These are phyloP conservation scores for Xiphophorus maculatus DNA, from an alignment of 2,113 vertebrate species.

Conservation along the genomic window DNA sequence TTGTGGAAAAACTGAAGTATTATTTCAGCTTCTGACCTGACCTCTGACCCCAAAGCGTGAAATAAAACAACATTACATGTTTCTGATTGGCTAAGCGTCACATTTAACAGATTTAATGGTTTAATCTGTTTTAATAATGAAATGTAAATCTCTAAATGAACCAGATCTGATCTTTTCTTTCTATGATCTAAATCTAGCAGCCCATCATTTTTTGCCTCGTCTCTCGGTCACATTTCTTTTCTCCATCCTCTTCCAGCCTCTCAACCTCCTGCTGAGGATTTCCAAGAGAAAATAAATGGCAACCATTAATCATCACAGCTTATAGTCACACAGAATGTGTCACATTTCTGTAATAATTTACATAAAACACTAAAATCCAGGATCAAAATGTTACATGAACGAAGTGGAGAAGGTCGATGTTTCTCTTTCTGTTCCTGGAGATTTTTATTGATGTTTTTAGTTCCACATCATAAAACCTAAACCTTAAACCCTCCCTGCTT, in stretches of 20 bases:
- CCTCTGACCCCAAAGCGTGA: too few species aligned
- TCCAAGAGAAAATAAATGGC: not conserved
- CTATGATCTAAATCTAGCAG: not conserved
- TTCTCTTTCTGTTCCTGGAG: slow-evolving; percentile 16
- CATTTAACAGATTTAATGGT: too few species aligned
- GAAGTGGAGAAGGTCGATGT: not conserved
- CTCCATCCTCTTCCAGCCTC: not conserved
- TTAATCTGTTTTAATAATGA: too few species aligned
- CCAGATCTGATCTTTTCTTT: not conserved
- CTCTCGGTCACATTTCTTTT: not conserved
- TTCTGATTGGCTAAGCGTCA: too few species aligned
- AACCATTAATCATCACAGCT: not conserved
- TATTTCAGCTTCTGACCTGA: too few species aligned
- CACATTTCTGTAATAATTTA: not conserved
- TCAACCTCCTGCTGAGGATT: not conserved
- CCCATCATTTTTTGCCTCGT: not conserved
- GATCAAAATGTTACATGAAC: not conserved
- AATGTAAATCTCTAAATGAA: too few species aligned
- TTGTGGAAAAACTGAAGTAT: too few species aligned
- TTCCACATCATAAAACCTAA: not conserved
- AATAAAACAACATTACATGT: too few species aligned
- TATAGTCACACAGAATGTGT: not conserved
- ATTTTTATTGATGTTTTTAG: slow-evolving; percentile 5
- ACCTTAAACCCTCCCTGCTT: not conserved
- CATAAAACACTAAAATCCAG: not conserved